Evolutionary conservation across 2,113 vertebrate genomes (phyloP).

Genomic region (Lagopus muta): DNA sequence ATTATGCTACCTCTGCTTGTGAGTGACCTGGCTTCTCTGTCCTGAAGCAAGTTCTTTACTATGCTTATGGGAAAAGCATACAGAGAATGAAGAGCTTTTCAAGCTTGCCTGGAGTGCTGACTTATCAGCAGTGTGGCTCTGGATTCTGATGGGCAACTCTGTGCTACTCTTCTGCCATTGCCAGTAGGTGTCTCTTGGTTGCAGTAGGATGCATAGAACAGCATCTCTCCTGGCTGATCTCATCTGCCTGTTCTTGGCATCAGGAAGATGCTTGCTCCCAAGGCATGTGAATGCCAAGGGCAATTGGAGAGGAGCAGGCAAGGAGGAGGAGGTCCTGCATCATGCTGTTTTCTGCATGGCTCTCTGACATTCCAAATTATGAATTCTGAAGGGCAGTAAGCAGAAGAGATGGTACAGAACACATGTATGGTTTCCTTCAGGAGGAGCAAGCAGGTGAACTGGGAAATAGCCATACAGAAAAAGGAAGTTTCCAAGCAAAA

Average conservation of each 20-base stretch:
- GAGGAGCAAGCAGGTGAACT: not conserved
- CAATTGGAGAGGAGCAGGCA: not conserved
- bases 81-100: fast-evolving
- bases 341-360: fast-evolving
- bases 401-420: not conserved
- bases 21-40: not conserved
- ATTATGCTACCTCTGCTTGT: not conserved
- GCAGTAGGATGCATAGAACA: not conserved
- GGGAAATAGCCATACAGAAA: not conserved
- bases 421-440: not conserved
- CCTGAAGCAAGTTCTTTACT: not conserved
- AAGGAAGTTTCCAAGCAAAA: not conserved
- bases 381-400: not conserved
- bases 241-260: not conserved
- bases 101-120: not conserved
- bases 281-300: not conserved
- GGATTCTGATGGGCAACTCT: not conserved
- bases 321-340: not conserved
- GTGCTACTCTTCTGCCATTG: not conserved
- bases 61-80: not conserved
- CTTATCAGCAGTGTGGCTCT: not conserved
- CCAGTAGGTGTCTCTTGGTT: not conserved
- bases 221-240: not conserved
- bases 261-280: not conserved
- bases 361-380: not conserved